Evolutionary conservation across 2,113 vertebrate genomes (phyloP).

Genomic region (Bubo scandiacus): DNA sequence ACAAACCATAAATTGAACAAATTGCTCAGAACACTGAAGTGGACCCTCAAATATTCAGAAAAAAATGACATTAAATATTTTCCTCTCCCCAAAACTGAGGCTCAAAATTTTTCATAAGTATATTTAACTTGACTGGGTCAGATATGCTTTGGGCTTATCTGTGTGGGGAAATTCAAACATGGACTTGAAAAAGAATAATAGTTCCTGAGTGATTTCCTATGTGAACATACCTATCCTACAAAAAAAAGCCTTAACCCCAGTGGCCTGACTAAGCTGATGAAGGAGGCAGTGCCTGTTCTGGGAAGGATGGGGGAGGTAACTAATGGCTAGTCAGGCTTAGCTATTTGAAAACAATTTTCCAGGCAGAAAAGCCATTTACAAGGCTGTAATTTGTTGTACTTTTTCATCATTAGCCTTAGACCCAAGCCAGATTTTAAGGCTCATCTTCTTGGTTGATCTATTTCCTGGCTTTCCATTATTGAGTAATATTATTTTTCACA

Average conservation of each 20-base stretch:
- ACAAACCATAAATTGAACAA: background rate
- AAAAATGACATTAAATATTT: background rate
- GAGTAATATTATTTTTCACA: conserved; percentile 5
- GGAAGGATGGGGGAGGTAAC: background rate
- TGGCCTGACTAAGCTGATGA: background rate
- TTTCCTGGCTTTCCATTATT: conserved; percentile 31
- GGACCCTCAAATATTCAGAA: background rate
- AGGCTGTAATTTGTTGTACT: background rate
- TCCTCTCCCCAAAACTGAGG: background rate
- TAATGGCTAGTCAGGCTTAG: background rate
- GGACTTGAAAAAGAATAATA: background rate
- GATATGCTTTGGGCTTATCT: background rate
- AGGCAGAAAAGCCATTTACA: conserved; percentile 9
- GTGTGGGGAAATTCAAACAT: background rate
- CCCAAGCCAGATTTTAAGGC: background rate
- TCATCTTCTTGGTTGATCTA: background rate
- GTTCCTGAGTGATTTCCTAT: background rate
- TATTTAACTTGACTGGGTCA: background rate
- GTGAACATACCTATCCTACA: background rate
- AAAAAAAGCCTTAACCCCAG: background rate
- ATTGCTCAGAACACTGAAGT: background rate
- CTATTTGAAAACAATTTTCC: conserved; percentile 5
- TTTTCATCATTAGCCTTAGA: background rate
- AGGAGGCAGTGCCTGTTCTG: background rate
- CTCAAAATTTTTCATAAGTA: background rate